Conservation (phyloP, 2,888 invertebrate genomes). For the Tortricodes alternella region DNA sequence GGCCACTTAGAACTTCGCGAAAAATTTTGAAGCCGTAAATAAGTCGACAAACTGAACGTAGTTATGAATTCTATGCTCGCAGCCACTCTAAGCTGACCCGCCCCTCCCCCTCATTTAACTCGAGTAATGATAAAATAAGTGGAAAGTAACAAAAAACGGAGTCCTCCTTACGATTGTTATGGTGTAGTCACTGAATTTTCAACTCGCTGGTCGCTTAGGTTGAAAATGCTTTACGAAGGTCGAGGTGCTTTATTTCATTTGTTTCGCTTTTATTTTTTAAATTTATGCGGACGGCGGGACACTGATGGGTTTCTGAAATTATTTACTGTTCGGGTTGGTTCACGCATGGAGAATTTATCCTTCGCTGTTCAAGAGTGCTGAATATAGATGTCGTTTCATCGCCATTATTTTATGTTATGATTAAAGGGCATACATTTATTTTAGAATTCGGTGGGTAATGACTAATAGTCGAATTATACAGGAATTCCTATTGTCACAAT, state of each 20-base stretch:
- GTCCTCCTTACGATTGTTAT: constrained; percentile 11
- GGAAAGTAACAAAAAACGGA: neutral
- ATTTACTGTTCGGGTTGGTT: constrained; percentile 25
- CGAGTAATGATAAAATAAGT: constrained; percentile 20
- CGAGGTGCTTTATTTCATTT: constrained; percentile 19
- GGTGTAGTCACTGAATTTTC: constrained; percentile 3
- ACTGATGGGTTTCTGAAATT: constrained; percentile 30
- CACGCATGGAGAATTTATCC: constrained; percentile 17
- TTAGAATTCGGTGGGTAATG: constrained; percentile 20
- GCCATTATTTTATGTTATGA: constrained; percentile 17
- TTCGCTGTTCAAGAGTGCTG: neutral
- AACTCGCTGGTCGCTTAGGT: constrained; percentile 12
- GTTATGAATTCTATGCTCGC: constrained; percentile 37
- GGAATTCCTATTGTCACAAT: constrained; percentile 7
- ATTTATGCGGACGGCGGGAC: constrained; percentile 28
- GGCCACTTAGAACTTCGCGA: constrained; percentile 41
- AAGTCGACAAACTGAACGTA: constrained; percentile 37
- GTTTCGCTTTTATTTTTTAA: constrained; percentile 27
- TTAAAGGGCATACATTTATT: constrained; percentile 20
- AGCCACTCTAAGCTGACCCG: constrained; percentile 26
- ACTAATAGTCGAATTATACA: constrained; percentile 15
- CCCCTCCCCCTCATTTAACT: neutral
- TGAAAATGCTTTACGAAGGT: constrained; percentile 21
- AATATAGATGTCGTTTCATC: constrained; percentile 22
- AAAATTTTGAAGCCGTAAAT: constrained; percentile 40